Base-by-base conservation (phyloP, 2,113 vertebrate genomes). In the Sakesphorus luctuosus region DNA sequence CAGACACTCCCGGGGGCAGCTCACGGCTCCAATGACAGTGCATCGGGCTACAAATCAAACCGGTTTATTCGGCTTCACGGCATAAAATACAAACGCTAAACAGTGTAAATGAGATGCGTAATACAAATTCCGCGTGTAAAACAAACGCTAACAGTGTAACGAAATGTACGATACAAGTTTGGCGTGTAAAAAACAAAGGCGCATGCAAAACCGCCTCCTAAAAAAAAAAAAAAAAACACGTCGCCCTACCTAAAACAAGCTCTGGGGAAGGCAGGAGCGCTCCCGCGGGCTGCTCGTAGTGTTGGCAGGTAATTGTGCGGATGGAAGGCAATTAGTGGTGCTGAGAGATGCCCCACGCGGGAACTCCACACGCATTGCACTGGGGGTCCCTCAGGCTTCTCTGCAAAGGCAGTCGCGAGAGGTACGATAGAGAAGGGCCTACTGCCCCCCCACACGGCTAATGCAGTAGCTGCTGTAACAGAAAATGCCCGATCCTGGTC, bases 41-140 rank as follows among this genome's bases (percentile, higher is more conserved):
- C 55, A 13, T 17, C 17, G 18, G n/a, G 13, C 20, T 96, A 91
- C 84, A 77, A 89, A 91, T 33, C 33, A 4, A 36, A 83, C 49
- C 14, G 20, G 18, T 94, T 97, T 96, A 97, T 96, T 97, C 7
- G 35, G 33, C 23, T 35, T 67, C 33, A 3, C 20, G 55, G 77
- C 82, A 5, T 62, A 63, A 56, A 81, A 79, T 75, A 81, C 47
- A 93, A 87, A 89, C 43, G 25, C 7, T 55, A 66, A 91, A 63
- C 36, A 61, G 4, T 6, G 33, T 26, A 73, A 76, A 58, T 46
- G 36, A 56, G 79, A 91, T 4, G 44, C 50, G 4, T 38, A 40
- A 33, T 52, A 81, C 55, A 44, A 40, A 25, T 84, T 47, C 50
- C 25, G 20, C 43, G 2, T 5, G 75, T 61, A 43, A 68, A 67